Base-by-base conservation (phyloP, 23 tunicate species). In the Styela clava region DNA sequence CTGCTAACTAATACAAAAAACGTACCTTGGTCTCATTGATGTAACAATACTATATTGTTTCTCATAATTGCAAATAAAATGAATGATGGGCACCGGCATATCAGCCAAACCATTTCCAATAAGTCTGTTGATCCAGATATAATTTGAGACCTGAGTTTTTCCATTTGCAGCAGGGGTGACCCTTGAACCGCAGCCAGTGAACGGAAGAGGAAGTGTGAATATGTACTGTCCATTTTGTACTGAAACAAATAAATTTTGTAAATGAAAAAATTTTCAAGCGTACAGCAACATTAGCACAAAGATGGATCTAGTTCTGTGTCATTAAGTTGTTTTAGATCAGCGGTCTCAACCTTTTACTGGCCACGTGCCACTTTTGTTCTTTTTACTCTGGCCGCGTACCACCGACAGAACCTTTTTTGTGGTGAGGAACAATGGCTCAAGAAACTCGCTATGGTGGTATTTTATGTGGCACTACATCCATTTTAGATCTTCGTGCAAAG, bases 21-120 rank as follows among this genome's bases (percentile, higher is more conserved):
- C n/a, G n/a, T 52, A 76, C 81, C 2, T 2, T 44, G 81, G 81
- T 0, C 0, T 44, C 33, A 76, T 64, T 1, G 81, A 76, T 20
- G 81, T 76, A 26, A 76, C 51, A 56, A 76, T 44, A 21, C 64
- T 76, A 26, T 35, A 76, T 52, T 76, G 63, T 28, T 52, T 76
- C 18, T 52, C 64, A 26, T 76, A 76, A 21, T 1, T 24, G 29
- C 81, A 76, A 24, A 76, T 1, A 27, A 76, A 76, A 23, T 52
- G 1, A 25, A 76, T 56, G 26, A 76, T 28, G 16, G 81, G 81
- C 16, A 76, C 52, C 24, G 81, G 62, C 81, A 76, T 76, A 24
- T 76, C 81, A 1, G 81, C 81, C 16, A 67, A 18, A 19, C 56
- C 56, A 7, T 51, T 26, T 7, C 65, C 64, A 16, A 76, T 24